These are phyloP conservation scores for Ommatoiulus sabulosus DNA, from an alignment of 2,888 invertebrate genomes.

Conservation along the genomic window DNA sequence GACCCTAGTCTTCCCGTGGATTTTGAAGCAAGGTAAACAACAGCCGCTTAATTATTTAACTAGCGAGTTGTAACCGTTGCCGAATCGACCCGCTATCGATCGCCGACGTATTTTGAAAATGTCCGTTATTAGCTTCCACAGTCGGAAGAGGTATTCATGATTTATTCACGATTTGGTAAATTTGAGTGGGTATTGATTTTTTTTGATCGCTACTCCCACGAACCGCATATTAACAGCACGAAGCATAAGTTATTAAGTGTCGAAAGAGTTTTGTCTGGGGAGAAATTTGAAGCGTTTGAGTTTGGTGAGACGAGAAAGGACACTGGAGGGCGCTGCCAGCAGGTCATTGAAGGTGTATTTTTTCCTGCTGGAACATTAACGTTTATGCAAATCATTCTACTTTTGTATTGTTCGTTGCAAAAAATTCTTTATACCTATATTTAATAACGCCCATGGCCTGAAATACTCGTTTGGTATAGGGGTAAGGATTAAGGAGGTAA, in stretches of 20 bases:
- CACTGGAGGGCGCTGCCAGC: constrained; percentile 6
- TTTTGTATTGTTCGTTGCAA: too few relatives aligned
- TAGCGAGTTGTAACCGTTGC: not conserved
- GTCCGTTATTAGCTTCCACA: not conserved
- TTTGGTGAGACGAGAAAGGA: not conserved
- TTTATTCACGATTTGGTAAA: not conserved
- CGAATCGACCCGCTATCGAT: not conserved
- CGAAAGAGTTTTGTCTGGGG: not conserved
- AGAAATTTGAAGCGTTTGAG: not conserved
- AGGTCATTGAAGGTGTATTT: not conserved
- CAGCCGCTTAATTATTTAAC: not conserved
- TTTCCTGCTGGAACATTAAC: not conserved
- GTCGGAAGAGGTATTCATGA: not conserved
- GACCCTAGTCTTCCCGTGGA: constrained; percentile 17
- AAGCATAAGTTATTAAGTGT: not conserved
- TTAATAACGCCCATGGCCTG: too few relatives aligned
- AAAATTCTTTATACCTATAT: too few relatives aligned
- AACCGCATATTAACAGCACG: not conserved
- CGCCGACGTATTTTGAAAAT: not conserved
- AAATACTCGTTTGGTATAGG: too few relatives aligned
- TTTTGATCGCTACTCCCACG: not conserved
- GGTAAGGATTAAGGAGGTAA: too few relatives aligned
- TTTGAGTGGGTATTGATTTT: not conserved
- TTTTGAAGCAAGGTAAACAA: not conserved
- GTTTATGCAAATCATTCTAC: too few relatives aligned